phyloP scores from a whole-genome alignment of 2,797 vertebrate species.

The Myotis planiceps region DNA sequence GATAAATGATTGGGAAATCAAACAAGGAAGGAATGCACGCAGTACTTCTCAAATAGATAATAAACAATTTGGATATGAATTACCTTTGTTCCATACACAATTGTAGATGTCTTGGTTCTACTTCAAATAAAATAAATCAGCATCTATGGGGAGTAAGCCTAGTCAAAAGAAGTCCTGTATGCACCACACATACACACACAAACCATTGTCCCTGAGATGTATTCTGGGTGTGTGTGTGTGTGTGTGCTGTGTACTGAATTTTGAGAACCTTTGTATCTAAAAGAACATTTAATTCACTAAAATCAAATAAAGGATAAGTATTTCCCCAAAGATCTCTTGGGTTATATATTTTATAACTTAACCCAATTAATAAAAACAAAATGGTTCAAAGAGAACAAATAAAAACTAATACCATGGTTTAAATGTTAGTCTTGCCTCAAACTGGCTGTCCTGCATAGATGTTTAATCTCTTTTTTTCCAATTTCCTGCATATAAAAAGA shows the following conservation, averaged over 20 bases:
- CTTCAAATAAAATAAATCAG: not conserved
- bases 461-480: not conserved
- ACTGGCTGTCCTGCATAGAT: not conserved
- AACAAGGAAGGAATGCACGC: not conserved
- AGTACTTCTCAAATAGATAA: not conserved
- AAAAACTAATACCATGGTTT: not conserved
- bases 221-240: not conserved
- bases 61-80: not conserved
- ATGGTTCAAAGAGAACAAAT: not conserved
- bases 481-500: not conserved
- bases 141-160: not conserved
- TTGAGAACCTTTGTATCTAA: not conserved
- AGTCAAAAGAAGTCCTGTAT: not conserved
- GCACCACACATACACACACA: not conserved
- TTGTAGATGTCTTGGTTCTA: not conserved
- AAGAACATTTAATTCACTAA: not conserved
- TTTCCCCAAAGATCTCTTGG: not conserved
- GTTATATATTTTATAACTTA: not conserved
- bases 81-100: not conserved
- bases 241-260: not conserved
- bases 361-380: not conserved
- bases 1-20: conserved; percentile 18
- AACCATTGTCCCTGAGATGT: not conserved
- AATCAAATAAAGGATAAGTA: not conserved
- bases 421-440: not conserved